Percentiles rank a stretch among this genome's conserved stretches.
These are phyloP conservation scores for Epinotia brunnichana DNA, from an alignment of 2,888 invertebrate species.

Conservation along the genomic window DNA sequence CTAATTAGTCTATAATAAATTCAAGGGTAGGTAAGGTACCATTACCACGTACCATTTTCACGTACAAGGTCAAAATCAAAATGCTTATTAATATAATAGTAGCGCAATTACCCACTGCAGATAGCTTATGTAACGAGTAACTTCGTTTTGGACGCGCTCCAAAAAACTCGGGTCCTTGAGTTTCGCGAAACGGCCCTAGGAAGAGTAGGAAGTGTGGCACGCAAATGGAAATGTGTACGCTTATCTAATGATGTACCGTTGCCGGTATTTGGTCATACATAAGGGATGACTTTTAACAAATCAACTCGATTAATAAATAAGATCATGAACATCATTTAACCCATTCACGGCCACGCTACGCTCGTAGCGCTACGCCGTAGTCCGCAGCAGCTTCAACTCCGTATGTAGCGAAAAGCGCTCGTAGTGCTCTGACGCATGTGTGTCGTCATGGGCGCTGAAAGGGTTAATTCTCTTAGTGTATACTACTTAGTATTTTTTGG, in stretches of 20 bases:
- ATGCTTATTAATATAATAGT: constrained; percentile 25
- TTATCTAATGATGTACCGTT: background rate
- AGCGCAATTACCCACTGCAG: constrained; percentile 40
- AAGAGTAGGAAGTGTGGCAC: constrained; percentile 27
- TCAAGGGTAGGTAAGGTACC: background rate
- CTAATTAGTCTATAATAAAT: no score
- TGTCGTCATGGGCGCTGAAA: no score
- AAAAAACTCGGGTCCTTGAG: constrained; percentile 36
- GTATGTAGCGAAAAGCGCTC: no score
- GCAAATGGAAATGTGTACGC: constrained; percentile 12
- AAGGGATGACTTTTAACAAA: no score
- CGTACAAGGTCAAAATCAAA: constrained; percentile 12
- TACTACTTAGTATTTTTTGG: no score
- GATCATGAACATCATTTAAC: no score
- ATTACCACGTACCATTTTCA: background rate
- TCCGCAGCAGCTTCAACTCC: no score
- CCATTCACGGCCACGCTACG: no score
- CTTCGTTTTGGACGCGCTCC: constrained; percentile 38
- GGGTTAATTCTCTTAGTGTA: no score
- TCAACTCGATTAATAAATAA: no score
- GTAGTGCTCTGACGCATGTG: no score
- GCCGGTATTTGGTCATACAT: background rate
- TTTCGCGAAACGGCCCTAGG: constrained; percentile 19
- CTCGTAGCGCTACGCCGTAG: no score
- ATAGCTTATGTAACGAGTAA: constrained; percentile 39